These are phyloP conservation scores for Aphelenchoides bicaudatus DNA, from an alignment of 2,888 invertebrate genomes.

Conservation along the genomic window DNA sequence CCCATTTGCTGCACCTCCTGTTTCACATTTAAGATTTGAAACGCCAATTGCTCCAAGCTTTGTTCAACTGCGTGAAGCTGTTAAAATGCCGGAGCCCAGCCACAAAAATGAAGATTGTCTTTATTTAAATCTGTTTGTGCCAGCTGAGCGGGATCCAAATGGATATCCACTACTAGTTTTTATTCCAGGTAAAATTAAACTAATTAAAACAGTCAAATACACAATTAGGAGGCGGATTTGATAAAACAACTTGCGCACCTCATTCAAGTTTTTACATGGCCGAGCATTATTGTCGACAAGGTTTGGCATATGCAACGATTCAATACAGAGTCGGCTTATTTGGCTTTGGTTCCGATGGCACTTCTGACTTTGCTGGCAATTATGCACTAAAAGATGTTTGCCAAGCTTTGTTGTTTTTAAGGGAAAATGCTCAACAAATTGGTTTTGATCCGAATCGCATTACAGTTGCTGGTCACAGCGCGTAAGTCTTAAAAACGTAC, in stretches of 20 bases:
- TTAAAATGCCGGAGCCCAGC: neutral
- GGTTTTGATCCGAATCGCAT: slow-evolving; percentile 1
- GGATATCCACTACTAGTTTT: slow-evolving; percentile 1
- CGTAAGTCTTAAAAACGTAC: too few species aligned
- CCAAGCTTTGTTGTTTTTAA: neutral
- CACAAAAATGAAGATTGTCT: slow-evolving; percentile 1
- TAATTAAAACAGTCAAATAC: too few species aligned
- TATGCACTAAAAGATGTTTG: neutral
- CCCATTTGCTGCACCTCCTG: neutral
- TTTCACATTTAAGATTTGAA: neutral
- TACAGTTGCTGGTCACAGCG: neutral
- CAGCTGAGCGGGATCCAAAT: neutral
- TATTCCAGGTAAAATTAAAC: too few species aligned
- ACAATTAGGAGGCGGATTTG: slow-evolving; percentile 7
- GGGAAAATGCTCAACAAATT: neutral
- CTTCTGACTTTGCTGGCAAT: neutral
- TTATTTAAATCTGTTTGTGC: slow-evolving; percentile 5
- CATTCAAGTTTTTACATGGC: neutral
- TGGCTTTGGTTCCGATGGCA: neutral
- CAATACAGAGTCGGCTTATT: neutral
- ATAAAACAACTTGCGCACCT: neutral
- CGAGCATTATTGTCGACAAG: neutral
- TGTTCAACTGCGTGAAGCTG: neutral
- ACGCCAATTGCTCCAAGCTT: slow-evolving; percentile 3
- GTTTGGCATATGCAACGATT: neutral